phyloP scores from a whole-genome alignment of 2,113 vertebrate genomes.

The Phylloscopus trochiloides region DNA sequence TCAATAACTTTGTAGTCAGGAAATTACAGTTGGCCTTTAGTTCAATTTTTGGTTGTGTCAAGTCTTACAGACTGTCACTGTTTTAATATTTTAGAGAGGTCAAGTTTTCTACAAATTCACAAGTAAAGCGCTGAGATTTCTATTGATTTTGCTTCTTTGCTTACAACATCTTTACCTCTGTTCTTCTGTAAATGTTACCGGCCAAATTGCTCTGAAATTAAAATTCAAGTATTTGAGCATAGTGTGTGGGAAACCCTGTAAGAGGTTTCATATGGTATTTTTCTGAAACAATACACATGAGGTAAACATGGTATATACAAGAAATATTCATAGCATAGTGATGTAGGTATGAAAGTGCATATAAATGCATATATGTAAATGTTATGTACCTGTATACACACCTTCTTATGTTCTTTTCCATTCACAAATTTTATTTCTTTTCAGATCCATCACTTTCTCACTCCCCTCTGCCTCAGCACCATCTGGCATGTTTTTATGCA shows the following conservation, averaged over 20 bases:
- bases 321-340: background rate
- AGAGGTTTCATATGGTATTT: rapidly evolving
- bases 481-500: background rate
- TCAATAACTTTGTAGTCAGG: background rate
- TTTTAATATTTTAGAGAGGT: background rate
- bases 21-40: background rate
- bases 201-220: background rate
- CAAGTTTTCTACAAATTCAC: background rate
- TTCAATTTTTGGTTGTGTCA: background rate
- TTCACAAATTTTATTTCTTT: background rate
- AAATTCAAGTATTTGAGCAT: background rate
- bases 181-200: background rate
- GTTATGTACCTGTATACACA: background rate
- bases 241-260: background rate
- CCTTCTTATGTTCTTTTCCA: background rate
- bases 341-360: background rate
- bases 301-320: rapidly evolving
- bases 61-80: rapidly evolving
- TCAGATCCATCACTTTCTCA: background rate
- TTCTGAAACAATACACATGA: background rate
- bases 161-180: background rate
- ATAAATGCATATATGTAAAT: too few relatives aligned
- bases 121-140: background rate
- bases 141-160: background rate
- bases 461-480: rapidly evolving